These are phyloP conservation scores for Bursaphelenchus mucronatus DNA, from an alignment of 1,140 invertebrate species.

Conservation along the genomic window DNA sequence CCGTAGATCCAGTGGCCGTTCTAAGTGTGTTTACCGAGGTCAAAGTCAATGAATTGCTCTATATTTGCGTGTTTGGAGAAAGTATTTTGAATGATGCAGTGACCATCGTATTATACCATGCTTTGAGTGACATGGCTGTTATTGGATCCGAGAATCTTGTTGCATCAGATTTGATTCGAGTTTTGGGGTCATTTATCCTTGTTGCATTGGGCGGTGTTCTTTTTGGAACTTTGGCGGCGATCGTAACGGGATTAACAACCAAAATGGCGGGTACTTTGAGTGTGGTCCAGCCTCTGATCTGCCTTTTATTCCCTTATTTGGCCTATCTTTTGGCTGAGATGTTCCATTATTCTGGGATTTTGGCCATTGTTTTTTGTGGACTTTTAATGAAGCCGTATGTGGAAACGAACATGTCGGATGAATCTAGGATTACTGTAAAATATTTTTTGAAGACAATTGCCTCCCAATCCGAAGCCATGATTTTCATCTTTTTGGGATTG, in stretches of 20 bases:
- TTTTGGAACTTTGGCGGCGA: constrained; percentile 40
- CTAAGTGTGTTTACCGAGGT: constrained; percentile 35
- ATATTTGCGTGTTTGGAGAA: constrained; percentile 98
- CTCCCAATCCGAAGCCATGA: constrained; percentile 80
- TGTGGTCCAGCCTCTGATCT: constrained; percentile 33
- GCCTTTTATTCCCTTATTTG: constrained; percentile 32
- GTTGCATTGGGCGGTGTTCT: constrained; percentile 48
- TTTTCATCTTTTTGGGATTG: constrained; percentile 96
- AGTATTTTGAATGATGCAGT: constrained; percentile 97
- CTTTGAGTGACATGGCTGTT: constrained; percentile 40
- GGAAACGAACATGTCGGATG: constrained; percentile 91
- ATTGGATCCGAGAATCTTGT: constrained; percentile 45
- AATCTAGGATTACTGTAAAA: constrained; percentile 93
- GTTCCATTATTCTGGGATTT: constrained; percentile 34
- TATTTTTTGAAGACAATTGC: constrained; percentile 72
- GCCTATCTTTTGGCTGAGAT: constrained; percentile 31
- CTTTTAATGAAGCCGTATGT: constrained; percentile 99
- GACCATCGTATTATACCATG: constrained; percentile 73
- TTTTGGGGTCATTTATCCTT: constrained; percentile 41
- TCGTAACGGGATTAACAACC: constrained; percentile 46
- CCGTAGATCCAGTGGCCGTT: constrained; percentile 91
- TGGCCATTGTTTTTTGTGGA: constrained; percentile 84
- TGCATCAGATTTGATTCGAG: constrained; percentile 43
- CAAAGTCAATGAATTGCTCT: constrained; percentile 68
- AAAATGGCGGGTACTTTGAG: constrained; percentile 26